These are phyloP conservation scores for Lypha dubia DNA, from an alignment of 2,888 invertebrate genomes.

Conservation along the genomic window DNA sequence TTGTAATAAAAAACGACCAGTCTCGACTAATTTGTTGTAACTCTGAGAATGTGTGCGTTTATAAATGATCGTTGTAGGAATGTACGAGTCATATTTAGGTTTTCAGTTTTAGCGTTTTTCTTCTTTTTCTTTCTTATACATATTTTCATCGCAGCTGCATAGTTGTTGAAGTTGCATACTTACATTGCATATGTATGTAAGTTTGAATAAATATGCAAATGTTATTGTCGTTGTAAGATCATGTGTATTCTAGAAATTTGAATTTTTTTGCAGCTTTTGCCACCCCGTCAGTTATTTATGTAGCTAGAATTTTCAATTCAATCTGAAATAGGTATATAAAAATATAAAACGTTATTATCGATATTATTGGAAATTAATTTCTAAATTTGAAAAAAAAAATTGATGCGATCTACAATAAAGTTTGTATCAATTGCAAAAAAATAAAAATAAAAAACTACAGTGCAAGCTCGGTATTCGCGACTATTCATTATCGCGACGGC, in stretches of 20 bases:
- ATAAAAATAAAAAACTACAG: too few species aligned
- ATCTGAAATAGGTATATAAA: slow-evolving; percentile 37
- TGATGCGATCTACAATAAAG: too few species aligned
- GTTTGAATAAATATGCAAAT: slow-evolving; percentile 7
- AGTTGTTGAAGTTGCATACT: slow-evolving; percentile 16
- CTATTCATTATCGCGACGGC: too few species aligned
- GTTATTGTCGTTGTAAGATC: slow-evolving; percentile 34
- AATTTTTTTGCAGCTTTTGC: slow-evolving; percentile 13
- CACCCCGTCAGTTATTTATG: slow-evolving; percentile 17
- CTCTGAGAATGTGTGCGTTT: slow-evolving; percentile 26
- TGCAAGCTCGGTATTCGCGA: too few species aligned
- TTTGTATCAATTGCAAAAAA: too few species aligned
- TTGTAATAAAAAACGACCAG: slow-evolving; percentile 53
- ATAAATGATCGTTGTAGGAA: slow-evolving; percentile 50
- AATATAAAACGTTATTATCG: neutral
- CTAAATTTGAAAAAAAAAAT: too few species aligned
- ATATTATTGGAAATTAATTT: neutral
- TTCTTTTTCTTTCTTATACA: slow-evolving; percentile 15
- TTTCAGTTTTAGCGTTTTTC: slow-evolving; percentile 23
- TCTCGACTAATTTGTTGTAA: slow-evolving; percentile 42
- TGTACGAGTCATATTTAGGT: slow-evolving; percentile 27
- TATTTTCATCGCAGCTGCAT: slow-evolving; percentile 51
- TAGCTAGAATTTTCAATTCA: neutral
- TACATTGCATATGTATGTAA: neutral
- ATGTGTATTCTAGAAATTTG: slow-evolving; percentile 9